A percentile compares a stretch with the other conserved stretches of the same genome.
phyloP scores from a whole-genome alignment of 2,797 vertebrate species.

The Chloroceryle amazona region DNA sequence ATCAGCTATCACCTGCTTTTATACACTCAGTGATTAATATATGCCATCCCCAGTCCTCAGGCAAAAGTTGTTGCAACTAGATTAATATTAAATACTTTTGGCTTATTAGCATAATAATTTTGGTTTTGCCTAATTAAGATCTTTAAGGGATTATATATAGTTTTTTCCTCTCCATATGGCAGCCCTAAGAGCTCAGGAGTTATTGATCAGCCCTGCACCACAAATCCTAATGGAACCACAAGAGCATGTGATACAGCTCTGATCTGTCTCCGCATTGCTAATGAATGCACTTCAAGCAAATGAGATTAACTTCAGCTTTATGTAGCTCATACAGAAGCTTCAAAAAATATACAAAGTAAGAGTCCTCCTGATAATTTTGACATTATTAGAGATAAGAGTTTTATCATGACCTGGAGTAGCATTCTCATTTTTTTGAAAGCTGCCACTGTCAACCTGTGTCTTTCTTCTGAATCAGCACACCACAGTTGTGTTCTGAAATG shows the following conservation, averaged over 20 bases:
- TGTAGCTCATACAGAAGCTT: not conserved
- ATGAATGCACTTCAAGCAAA: not conserved
- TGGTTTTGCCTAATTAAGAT: slow-evolving; percentile 21
- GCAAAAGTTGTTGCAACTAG: not conserved
- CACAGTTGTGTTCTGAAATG: not conserved
- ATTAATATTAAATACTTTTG: slow-evolving; percentile 53
- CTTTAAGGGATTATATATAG: not conserved
- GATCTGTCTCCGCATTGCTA: not conserved
- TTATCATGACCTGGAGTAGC: not conserved
- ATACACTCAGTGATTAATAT: not conserved
- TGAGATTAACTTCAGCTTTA: not conserved
- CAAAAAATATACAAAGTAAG: slow-evolving; percentile 7
- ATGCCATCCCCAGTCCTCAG: slow-evolving; percentile 9
- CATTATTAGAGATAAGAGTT: not conserved
- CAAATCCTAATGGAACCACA: slow-evolving; percentile 16
- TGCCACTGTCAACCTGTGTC: not conserved
- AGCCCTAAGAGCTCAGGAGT: not conserved
- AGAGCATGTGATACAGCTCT: not conserved
- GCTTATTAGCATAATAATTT: slow-evolving; percentile 31
- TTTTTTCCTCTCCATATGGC: not conserved
- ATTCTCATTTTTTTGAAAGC: not conserved
- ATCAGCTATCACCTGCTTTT: not conserved
- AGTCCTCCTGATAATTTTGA: not conserved
- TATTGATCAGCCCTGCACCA: slow-evolving; percentile 42
- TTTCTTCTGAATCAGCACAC: not conserved